Base-by-base conservation (phyloP, 2,797 vertebrate species). In the Clarias pachynema region DNA sequence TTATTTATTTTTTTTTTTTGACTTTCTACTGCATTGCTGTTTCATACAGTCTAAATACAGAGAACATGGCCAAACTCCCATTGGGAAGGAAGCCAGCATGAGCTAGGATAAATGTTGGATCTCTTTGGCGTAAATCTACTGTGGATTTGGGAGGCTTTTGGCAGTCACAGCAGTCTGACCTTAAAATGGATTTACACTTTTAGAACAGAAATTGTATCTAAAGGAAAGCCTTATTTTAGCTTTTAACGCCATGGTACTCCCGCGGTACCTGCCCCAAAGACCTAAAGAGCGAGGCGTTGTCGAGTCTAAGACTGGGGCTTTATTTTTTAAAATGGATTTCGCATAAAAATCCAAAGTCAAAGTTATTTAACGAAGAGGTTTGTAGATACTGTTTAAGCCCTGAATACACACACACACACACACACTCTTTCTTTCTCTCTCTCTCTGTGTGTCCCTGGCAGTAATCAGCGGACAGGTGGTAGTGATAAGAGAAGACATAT, bases 401-500 rank as follows among this genome's bases (percentile, higher is more conserved):
- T 31, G 62, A 81, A 66, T 81, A 18, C 57, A 20, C 20, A 20
- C 57, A 16, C 16, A 8, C 40, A 40, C 44, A 2, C 9, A 2
- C 9, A 12, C 44, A 0, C 44, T 0, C 60, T 24, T 7, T 31
- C n/a, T 59, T 34, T 73, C 86, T 66, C 49, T 84, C 18, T 18
- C 4, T 72, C 24, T 26, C 37, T 73, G 12, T 49, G 0, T 49
- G 44, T 49, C 44, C 91, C 91, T 91, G 91, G 84, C 84, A 85
- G 70, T 53, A 73, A 66, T 81, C 77, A 70, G 82, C 63, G 65
- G 86, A 89, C 91, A 93, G 90, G 89, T 92, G 91, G 91, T 84
- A 56, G 72, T 65, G 88, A 90, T 88, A 91, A 85, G 90, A 82
- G 84, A 82, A 87, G 90, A 89, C 92, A 94, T 93, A 93, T 87